A percentile compares a stretch with the other conserved stretches of the same genome.
These are phyloP conservation scores for Fabriciana adippe DNA, from an alignment of 2,888 invertebrate genomes.

Conservation along the genomic window DNA sequence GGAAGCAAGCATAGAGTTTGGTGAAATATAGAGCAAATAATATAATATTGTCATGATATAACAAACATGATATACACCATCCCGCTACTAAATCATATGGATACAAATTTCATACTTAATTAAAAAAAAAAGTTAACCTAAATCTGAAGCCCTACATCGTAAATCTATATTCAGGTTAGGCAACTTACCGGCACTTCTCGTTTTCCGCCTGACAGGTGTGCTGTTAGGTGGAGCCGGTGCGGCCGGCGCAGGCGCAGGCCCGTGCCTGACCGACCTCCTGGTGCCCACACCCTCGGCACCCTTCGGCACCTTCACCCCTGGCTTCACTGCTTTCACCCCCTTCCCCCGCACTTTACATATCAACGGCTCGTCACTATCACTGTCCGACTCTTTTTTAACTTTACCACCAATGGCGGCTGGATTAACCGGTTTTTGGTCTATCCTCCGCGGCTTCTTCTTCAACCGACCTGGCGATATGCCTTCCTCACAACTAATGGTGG, in stretches of 20 bases:
- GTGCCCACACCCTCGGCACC: slow-evolving; percentile 78
- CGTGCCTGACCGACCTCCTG: slow-evolving; percentile 80
- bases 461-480: slow-evolving; percentile 65
- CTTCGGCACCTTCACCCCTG: slow-evolving; percentile 48
- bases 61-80: no score
- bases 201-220: slow-evolving; percentile 81
- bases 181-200: slow-evolving; percentile 86
- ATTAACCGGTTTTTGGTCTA: slow-evolving; percentile 69
- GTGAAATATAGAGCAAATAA: neutral
- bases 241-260: slow-evolving; percentile 55
- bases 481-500: slow-evolving; percentile 84
- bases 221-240: slow-evolving; percentile 54
- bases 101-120: no score
- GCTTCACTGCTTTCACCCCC: slow-evolving; percentile 50
- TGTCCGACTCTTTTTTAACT: slow-evolving; percentile 85
- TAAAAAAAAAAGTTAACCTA: no score
- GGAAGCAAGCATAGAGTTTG: slow-evolving; percentile 43
- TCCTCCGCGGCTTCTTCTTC: slow-evolving; percentile 67
- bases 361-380: slow-evolving; percentile 91
- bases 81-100: no score
- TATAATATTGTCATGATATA: no score
- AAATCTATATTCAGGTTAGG: neutral
- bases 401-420: slow-evolving; percentile 76
- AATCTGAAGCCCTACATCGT: no score
- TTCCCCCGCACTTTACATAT: slow-evolving; percentile 86